These are phyloP conservation scores for Enteromius radiatus DNA, from an alignment of 2,797 vertebrate genomes.

Conservation along the genomic window DNA sequence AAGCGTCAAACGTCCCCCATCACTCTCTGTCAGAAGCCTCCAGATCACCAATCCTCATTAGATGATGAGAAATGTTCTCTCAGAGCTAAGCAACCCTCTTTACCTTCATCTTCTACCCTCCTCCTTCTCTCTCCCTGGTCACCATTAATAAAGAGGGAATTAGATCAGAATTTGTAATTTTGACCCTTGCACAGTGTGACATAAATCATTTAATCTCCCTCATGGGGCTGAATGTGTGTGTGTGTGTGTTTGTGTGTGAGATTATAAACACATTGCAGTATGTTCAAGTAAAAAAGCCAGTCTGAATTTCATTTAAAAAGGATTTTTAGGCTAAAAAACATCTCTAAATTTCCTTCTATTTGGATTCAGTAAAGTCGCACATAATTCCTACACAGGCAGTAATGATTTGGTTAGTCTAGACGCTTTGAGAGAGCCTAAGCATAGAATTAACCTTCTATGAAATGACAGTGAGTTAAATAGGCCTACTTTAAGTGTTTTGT, in stretches of 20 bases:
- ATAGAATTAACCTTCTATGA: not conserved
- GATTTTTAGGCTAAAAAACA: slow-evolving; percentile 7
- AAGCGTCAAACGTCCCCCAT: slow-evolving; percentile 16
- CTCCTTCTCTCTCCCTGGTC: slow-evolving; percentile 10
- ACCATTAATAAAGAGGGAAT: slow-evolving; percentile 53
- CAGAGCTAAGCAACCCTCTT: not conserved
- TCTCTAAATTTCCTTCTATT: not conserved
- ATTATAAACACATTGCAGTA: not conserved
- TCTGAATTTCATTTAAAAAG: slow-evolving; percentile 43
- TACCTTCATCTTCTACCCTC: slow-evolving; percentile 21
- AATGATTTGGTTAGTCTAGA: slow-evolving; percentile 27
- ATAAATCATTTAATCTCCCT: slow-evolving; percentile 17
- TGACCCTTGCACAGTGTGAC: slow-evolving; percentile 21
- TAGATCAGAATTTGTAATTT: slow-evolving; percentile 55
- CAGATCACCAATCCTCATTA: slow-evolving; percentile 36
- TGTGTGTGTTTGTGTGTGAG: slow-evolving; percentile 10
- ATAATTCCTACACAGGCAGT: not conserved
- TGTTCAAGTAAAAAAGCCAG: slow-evolving; percentile 1
- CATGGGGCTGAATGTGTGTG: slow-evolving; percentile 15
- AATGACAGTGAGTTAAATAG: not conserved
- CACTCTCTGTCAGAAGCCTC: slow-evolving; percentile 14
- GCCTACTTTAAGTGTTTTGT: slow-evolving; percentile 2
- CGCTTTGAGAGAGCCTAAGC: not conserved
- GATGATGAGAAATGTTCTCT: slow-evolving; percentile 36
- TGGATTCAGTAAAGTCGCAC: not conserved